These are phyloP conservation scores for Hybos culiciformis DNA, from an alignment of 2,888 invertebrate genomes.

Conservation along the genomic window DNA sequence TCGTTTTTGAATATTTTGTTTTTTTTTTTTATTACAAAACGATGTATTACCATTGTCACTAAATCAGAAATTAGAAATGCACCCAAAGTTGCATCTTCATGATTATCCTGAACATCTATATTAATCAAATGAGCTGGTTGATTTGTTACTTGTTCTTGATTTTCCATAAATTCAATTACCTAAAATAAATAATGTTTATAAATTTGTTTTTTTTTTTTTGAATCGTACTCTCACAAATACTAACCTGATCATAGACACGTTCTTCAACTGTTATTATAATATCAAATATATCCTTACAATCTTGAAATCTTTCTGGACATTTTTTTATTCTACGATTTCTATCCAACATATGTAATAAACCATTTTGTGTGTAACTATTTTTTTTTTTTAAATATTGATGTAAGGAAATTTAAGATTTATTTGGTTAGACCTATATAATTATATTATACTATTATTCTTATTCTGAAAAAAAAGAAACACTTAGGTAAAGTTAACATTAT, in stretches of 20 bases:
- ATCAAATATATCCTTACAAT: constrained; percentile 78
- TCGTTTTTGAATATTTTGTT: too few species aligned
- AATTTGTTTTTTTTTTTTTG: neutral
- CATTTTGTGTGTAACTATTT: constrained; percentile 86
- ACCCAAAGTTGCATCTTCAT: constrained; percentile 97
- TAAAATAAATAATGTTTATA: constrained; percentile 36
- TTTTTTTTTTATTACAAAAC: neutral
- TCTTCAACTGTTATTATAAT: constrained; percentile 96
- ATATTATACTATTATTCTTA: too few species aligned
- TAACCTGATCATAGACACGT: constrained; percentile 85
- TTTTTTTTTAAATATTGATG: constrained; percentile 3
- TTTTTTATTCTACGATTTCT: constrained; percentile 91
- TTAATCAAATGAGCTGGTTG: constrained; percentile 94
- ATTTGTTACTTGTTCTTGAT: constrained; percentile 60
- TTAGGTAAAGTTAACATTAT: neutral
- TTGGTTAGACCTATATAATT: too few species aligned
- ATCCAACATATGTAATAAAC: constrained; percentile 94
- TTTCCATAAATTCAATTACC: constrained; percentile 87
- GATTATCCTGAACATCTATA: constrained; percentile 98
- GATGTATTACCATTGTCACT: constrained; percentile 60
- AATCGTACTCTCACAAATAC: neutral
- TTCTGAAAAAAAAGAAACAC: constrained; percentile 2
- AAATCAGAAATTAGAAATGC: constrained; percentile 96
- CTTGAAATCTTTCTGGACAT: constrained; percentile 89
- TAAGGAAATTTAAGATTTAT: constrained; percentile 16